Conservation (phyloP, 2,888 invertebrate genomes). For the Chrysolina haemoptera region DNA sequence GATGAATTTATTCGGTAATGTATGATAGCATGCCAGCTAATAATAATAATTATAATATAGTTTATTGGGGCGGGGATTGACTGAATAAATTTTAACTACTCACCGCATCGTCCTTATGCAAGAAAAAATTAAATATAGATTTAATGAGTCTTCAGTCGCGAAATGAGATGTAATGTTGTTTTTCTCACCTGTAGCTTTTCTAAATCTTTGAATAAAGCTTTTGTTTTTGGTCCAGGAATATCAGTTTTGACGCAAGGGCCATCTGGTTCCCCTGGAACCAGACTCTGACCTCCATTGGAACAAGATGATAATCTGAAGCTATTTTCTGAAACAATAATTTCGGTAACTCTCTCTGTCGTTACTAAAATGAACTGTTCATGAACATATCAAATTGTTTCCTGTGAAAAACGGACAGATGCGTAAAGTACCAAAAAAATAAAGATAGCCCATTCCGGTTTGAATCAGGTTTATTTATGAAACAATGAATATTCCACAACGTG, state of each 20-base stretch:
- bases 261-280: constrained; percentile 73
- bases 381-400: not conserved
- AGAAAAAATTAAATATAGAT: not conserved
- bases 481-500: no score
- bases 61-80: no score
- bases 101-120: constrained; percentile 10
- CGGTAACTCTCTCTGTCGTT: not conserved
- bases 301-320: constrained; percentile 28
- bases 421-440: not conserved
- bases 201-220: constrained; percentile 75
- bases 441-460: no score
- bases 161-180: not conserved
- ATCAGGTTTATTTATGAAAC: no score
- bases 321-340: constrained; percentile 40
- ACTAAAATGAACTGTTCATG: no score
- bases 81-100: not conserved
- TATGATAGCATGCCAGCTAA: no score
- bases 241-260: constrained; percentile 76
- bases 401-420: not conserved
- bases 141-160: no score
- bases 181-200: constrained; percentile 75
- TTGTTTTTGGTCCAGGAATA: constrained; percentile 81
- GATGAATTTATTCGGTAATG: no score
- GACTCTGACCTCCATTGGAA: constrained; percentile 2
- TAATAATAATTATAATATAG: no score